Percentiles rank a stretch among this genome's conserved stretches.
phyloP scores from a whole-genome alignment of 2,113 vertebrate species.

The Mobula hypostoma region DNA sequence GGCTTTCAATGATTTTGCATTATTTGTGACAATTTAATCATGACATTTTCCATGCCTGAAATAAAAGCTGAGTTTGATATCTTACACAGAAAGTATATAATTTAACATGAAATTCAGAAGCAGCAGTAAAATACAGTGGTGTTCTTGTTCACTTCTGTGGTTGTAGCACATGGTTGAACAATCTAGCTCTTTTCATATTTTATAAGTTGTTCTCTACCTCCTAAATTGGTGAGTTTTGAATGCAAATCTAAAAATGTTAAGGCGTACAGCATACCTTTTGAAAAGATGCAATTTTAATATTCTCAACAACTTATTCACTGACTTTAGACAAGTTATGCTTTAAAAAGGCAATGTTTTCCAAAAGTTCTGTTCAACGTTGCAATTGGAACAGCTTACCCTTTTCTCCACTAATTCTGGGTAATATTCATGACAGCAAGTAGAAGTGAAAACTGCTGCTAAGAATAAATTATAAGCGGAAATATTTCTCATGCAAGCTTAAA shows the following conservation, averaged over 20 bases:
- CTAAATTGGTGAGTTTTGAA: background rate
- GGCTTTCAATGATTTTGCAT: background rate
- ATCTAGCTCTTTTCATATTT: background rate
- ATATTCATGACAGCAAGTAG: background rate
- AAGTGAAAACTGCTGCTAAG: background rate
- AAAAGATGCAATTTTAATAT: background rate
- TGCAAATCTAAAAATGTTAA: background rate
- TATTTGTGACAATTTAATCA: conserved; percentile 23
- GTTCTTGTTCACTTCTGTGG: background rate
- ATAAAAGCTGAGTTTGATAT: background rate
- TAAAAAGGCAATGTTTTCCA: background rate
- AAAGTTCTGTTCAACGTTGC: background rate
- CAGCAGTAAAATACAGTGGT: conserved; percentile 13
- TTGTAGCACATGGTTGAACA: background rate
- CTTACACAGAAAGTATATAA: background rate
- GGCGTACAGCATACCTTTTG: background rate
- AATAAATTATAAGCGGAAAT: background rate
- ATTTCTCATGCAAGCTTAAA: background rate
- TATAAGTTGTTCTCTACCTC: background rate
- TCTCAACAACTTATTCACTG: background rate
- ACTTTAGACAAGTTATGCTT: background rate
- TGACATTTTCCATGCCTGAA: background rate
- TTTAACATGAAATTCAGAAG: background rate
- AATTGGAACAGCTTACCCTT: background rate
- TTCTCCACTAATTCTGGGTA: background rate